Conservation (phyloP, 2,113 vertebrate species). For the Cinclus mexicanus region DNA sequence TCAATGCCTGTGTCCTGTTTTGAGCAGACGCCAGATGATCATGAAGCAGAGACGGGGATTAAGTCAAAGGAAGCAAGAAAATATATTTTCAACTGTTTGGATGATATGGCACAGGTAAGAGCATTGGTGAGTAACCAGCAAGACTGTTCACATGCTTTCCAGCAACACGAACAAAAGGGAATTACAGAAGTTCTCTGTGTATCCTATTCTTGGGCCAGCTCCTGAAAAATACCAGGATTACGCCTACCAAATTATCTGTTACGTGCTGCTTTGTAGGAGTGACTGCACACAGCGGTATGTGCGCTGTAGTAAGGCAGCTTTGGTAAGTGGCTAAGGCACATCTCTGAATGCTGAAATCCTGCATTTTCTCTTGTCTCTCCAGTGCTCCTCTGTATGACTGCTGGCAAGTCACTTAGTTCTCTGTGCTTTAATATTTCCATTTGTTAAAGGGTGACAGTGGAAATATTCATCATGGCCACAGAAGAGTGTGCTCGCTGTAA, state of each 20-base stretch:
- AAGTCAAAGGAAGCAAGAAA: slow-evolving; percentile 97
- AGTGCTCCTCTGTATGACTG: not conserved
- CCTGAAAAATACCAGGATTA: not conserved
- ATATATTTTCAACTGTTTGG: slow-evolving; percentile 98
- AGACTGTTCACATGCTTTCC: not conserved
- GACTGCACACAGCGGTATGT: rapidly evolving
- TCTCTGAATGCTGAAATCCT: not conserved
- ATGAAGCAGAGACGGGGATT: slow-evolving; percentile 94
- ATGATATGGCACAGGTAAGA: slow-evolving; percentile 96
- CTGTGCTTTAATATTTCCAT: not conserved
- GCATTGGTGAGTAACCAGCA: not conserved
- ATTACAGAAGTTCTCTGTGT: not conserved
- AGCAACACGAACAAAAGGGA: not conserved
- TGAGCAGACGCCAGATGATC: slow-evolving; percentile 90
- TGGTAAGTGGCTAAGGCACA: not conserved
- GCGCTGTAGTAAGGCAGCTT: not conserved
- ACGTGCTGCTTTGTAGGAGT: not conserved
- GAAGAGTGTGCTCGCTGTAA: not conserved
- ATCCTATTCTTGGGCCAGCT: not conserved
- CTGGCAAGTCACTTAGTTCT: not conserved
- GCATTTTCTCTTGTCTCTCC: not conserved
- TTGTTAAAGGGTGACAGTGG: not conserved
- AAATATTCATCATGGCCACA: not conserved
- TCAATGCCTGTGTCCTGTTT: slow-evolving; percentile 53
- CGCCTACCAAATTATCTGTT: not conserved